Conservation (phyloP, 2,888 invertebrate genomes). For the Harpalus rufipes region DNA sequence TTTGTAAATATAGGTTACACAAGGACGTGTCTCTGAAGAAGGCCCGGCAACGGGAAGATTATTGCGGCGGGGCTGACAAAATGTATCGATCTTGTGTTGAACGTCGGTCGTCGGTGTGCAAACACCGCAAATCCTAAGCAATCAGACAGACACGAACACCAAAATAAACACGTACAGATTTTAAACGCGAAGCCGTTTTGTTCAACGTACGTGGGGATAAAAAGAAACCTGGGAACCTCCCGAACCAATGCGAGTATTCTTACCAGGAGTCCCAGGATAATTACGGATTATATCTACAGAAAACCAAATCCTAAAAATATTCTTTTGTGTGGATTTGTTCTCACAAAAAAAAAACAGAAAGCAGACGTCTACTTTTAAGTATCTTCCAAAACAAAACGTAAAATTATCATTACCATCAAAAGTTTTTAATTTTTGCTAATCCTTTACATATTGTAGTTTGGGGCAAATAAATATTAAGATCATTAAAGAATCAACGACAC, state of each 20-base stretch:
- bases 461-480: too few species aligned
- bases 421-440: too few species aligned
- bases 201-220: constrained; percentile 4
- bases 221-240: not conserved
- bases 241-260: not conserved
- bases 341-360: not conserved
- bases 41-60: constrained; percentile 18
- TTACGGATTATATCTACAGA: not conserved
- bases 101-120: constrained; percentile 52
- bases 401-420: too few species aligned
- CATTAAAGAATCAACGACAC: too few species aligned
- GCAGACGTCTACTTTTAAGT: not conserved
- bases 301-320: not conserved
- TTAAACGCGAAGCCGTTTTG: constrained; percentile 36
- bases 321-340: not conserved
- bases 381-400: too few species aligned
- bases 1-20: constrained; percentile 62
- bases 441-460: too few species aligned
- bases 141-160: constrained; percentile 65
- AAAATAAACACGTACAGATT: constrained; percentile 63
- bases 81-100: constrained; percentile 66
- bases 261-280: not conserved
- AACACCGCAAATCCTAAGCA: constrained; percentile 67
- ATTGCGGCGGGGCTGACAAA: constrained; percentile 59
- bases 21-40: constrained; percentile 42